Base-by-base conservation (phyloP, 2,888 invertebrate genomes). In the Coleophora deauratella region DNA sequence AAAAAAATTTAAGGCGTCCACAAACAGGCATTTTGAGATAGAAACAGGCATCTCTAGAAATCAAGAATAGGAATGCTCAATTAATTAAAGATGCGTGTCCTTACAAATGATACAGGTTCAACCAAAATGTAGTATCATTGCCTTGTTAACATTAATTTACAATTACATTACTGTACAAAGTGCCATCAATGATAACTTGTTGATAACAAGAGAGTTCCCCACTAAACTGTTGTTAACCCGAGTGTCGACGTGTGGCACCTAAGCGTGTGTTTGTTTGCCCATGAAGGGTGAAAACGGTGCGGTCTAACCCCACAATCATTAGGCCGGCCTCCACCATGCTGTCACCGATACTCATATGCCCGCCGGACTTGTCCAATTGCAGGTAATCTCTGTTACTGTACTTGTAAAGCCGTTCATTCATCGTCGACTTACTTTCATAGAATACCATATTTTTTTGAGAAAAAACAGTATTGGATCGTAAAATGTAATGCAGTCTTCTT, bases 321-420 rank as follows among this genome's bases (percentile, higher is more conserved):
- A 74, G 86, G 77, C 79, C 86, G 54, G 86, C 86, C 53, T 86
- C 86, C 49, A 81, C 85, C 74, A 84, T 84, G 81, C 82, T 87
- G 50, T 86, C 86, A 59, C 86, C 86, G 75, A 86, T 87, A 66
- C 79, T 86, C 81, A 87, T 87, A 61, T 85, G 82, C 58, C 81
- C 86, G 56, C 84, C 86, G 84, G 85, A 86, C 54, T 72, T 81
- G 56, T 78, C 78, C 32, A 84, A 69, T 59, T 69, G 82, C 85
- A 85, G 85, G 85, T 85, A 85, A 82, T 9, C 27, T 33, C 9
- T 30, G 11, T 38, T 40, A 21, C 35, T 39, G 8, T 35, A 40
- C 39, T 39, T 15, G 35, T 37, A 39, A 35, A 14, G 9, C 10
- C 27, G 11, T 49, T 45, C 44, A 51, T 40, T 43, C 40, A 38